Evolutionary conservation across 2,113 vertebrate species (phyloP), one percentile per base, ranked within the genome.

Genomic region (Alexandromys fortis): DNA sequence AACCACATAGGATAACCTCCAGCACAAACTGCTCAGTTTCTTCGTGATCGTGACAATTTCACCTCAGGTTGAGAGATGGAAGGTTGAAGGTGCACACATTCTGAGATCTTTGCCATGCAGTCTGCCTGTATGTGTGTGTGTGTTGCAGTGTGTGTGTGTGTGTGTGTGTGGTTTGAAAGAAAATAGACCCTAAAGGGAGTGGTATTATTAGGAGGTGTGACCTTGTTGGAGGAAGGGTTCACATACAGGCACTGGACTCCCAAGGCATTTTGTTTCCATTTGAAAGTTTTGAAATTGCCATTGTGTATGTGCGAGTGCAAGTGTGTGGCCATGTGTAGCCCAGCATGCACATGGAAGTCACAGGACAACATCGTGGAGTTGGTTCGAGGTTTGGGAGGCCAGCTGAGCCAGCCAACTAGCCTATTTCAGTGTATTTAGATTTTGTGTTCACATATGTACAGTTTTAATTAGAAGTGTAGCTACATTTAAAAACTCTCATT

Each of bases 381-480:
- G 0, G 38, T 42, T 63, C 24, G 30, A 13, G 52, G 58, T 85
- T 17, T 30, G n/a, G 58, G 81, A 42, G n/a, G 58, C 55, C 38
- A 83, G 7, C 24, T 28, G 58, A 42, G 24, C 24, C n/a, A 42
- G 63, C 81, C 63, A 17, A 12, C 24, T 38, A 65, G 61, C 38
- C 82, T 30, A 30, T 30, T 63, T 17, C 58, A 65, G 13, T 5
- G 26, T 30, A 13, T 68, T 68, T 86, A 45, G 63, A 68, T 85
- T 91, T 76, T 67, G 21, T 73, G 12, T 97, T 90, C 76, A 93
- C 8, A 70, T 35, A 42, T 22, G 33, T 58, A 67, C 14, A 61
- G 26, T 72, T 96, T 97, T 94, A 78, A 92, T 92, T 28, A 65
- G 22, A 91, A 79, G 70, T 92, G 58, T 38, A 79, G 55, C 63